phyloP scores from a whole-genome alignment of 2,797 vertebrate species.

The Silurus lanzhouensis region DNA sequence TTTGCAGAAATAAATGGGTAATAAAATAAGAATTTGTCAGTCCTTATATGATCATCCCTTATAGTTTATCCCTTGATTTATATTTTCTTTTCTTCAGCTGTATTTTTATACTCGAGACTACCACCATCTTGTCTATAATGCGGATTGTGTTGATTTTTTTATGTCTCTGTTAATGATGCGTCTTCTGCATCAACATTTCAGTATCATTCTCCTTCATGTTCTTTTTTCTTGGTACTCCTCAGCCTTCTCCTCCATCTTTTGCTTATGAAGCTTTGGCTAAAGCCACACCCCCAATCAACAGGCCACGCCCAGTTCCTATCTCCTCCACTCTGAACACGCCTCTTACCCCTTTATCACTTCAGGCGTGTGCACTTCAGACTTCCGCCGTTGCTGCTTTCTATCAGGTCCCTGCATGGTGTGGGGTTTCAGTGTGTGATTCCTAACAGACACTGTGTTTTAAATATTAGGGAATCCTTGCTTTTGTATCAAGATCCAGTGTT shows the following conservation, averaged over 20 bases:
- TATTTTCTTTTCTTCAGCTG: neutral
- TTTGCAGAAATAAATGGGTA: too few relatives aligned
- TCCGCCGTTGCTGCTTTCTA: slow-evolving; percentile 53
- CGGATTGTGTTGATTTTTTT: too few relatives aligned
- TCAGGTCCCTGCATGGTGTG: slow-evolving; percentile 49
- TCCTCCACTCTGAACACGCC: slow-evolving; percentile 48
- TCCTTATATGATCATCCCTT: too few relatives aligned
- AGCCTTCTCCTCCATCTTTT: slow-evolving; percentile 60
- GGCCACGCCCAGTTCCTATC: slow-evolving; percentile 66
- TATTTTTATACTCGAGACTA: neutral
- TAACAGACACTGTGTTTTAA: neutral
- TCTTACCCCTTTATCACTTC: slow-evolving; percentile 41
- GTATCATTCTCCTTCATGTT: neutral
- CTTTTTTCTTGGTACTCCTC: slow-evolving; percentile 47
- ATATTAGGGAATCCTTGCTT: neutral
- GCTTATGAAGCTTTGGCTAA: slow-evolving; percentile 57
- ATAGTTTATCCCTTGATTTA: neutral
- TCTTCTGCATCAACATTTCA: neutral
- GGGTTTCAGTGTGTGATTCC: neutral
- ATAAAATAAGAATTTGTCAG: too few relatives aligned
- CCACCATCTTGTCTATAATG: neutral
- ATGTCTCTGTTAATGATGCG: too few relatives aligned
- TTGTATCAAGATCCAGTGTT: neutral
- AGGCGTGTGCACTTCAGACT: slow-evolving; percentile 53
- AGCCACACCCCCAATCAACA: slow-evolving; percentile 62